These are phyloP conservation scores for Drosophila leonis DNA, from an alignment of 2,888 invertebrate species.

Conservation along the genomic window DNA sequence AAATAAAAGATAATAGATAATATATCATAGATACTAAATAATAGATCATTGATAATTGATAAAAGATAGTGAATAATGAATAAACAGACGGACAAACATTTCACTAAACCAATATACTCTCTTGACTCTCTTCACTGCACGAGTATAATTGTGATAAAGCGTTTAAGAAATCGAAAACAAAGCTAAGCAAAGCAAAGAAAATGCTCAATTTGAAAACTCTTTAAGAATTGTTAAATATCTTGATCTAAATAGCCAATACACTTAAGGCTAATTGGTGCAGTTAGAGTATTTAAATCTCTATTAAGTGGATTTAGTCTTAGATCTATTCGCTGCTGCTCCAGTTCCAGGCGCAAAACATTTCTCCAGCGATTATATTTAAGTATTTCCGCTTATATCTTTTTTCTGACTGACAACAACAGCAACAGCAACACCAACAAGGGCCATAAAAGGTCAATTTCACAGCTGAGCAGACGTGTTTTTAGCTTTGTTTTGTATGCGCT, in stretches of 20 bases:
- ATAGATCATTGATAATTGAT: not conserved
- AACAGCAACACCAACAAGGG: conserved; percentile 19
- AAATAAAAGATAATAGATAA: not conserved
- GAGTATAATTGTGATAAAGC: conserved; percentile 14
- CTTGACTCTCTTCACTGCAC: not conserved
- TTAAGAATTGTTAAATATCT: not conserved
- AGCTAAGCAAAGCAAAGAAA: not conserved
- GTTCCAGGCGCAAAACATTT: conserved; percentile 17
- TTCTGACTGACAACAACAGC: conserved; percentile 7
- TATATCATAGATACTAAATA: not conserved
- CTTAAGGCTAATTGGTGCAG: conserved; percentile 14
- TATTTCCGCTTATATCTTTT: conserved; percentile 62
- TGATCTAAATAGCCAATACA: conserved; percentile 11
- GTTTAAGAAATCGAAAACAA: not conserved
- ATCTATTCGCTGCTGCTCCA: conserved; percentile 33
- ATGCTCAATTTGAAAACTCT: not conserved
- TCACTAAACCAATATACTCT: not conserved
- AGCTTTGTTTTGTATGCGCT: conserved; percentile 25
- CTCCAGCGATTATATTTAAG: conserved; percentile 43
- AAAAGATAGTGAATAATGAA: not conserved
- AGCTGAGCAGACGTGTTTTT: conserved; percentile 70
- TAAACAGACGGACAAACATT: not conserved
- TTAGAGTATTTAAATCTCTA: conserved; percentile 28
- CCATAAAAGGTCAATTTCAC: conserved; percentile 77
- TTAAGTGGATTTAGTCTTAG: conserved; percentile 31